Evolutionary conservation across 2,113 vertebrate genomes (phyloP).

Genomic region (Garra rufa): DNA sequence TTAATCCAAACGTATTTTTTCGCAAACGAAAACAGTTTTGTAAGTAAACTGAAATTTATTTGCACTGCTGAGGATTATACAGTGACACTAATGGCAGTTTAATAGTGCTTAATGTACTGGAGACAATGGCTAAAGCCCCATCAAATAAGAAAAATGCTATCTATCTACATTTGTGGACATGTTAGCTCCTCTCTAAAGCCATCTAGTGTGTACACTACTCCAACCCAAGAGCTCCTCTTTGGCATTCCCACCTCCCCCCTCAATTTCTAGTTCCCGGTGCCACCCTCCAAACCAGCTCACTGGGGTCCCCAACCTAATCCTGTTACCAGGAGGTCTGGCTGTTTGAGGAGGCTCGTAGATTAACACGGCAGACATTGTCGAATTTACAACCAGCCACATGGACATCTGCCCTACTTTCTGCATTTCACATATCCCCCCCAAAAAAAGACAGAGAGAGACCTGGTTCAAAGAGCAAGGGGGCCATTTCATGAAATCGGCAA

Average conservation of each 20-base stretch:
- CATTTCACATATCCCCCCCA: conserved; percentile 51
- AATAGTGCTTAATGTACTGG: conserved; percentile 24
- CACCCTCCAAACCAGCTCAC: conserved; percentile 52
- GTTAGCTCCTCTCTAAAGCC: background rate
- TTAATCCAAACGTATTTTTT: background rate
- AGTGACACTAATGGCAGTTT: conserved; percentile 8
- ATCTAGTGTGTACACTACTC: background rate
- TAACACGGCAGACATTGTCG: conserved; percentile 81
- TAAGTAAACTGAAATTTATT: background rate
- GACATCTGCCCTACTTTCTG: conserved; percentile 90
- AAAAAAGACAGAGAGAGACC: conserved; percentile 63
- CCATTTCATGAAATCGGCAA: conserved; percentile 77
- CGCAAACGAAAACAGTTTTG: background rate
- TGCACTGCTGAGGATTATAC: background rate
- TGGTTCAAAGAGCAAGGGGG: conserved; percentile 81
- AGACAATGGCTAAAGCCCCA: background rate
- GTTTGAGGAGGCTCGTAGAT: conserved; percentile 77
- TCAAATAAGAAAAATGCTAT: conserved; percentile 22
- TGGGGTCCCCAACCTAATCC: conserved; percentile 78
- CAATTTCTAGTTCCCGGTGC: conserved; percentile 36
- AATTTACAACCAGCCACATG: conserved; percentile 85
- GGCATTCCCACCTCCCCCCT: conserved; percentile 20
- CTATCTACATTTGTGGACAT: conserved; percentile 32
- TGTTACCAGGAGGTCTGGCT: conserved; percentile 82
- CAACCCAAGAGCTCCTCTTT: background rate